Base-by-base conservation (phyloP, 2,888 invertebrate species). In the Lasioglossum marginatum region DNA sequence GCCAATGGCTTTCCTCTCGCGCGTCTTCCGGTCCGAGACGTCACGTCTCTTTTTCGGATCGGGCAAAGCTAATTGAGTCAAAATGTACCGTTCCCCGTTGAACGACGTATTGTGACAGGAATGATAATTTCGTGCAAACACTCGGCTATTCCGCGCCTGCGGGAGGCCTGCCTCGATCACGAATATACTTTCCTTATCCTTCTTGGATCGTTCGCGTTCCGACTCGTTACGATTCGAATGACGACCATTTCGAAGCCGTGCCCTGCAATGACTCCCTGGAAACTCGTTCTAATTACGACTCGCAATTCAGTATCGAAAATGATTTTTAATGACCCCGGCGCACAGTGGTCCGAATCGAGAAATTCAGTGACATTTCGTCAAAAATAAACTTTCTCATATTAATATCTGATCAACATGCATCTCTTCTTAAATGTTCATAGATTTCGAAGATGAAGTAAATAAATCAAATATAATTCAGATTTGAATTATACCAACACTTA, bases 81-180 rank as follows among this genome's bases (percentile, higher is more conserved):
- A 84, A 80, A 87, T 63, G 63, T 75, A 82, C 76, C 77, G 77
- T 82, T 79, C 70, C 79, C 68, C 57, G 37, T 66, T 76, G 80
- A 72, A 66, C 82, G 83, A 87, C 82, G 87, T 90, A 90, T 90
- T 86, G 87, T 87, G 91, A 91, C 90, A 90, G 87, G 90, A 90
- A 88, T 82, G 88, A 91, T 90, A 90, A 85, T 91, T 91, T 87
- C 90, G 86, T 88, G 89, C 89, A 88, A 89, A 88, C 84, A 83
- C 81, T 78, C 81, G 88, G 86, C 85, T 86, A 88, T 90, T 92
- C 89, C 91, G 81, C 90, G 84, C 91, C 92, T 84, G 92, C 92
- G 87, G 92, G 92, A 89, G 87, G 88, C 88, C 92, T 84, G 87
- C 68, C 90, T 66, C 85, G 90, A 91, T 91, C 85, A 85, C 82